Conservation (phyloP, 2,113 vertebrate genomes). For the Pelecanoides urinatrix region DNA sequence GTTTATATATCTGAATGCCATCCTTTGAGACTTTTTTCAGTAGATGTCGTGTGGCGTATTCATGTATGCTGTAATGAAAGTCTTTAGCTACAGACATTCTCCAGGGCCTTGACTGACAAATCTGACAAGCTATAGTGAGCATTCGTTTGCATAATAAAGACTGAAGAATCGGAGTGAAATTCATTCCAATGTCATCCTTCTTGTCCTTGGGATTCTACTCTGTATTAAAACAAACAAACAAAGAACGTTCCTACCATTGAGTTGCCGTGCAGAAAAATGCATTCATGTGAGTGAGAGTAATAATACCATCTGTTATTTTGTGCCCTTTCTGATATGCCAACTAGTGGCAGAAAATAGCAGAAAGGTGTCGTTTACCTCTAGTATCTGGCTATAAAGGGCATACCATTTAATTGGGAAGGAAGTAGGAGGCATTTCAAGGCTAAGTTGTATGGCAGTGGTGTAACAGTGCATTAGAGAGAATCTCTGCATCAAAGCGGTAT, state of each 20-base stretch:
- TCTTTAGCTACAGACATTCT: slow-evolving; percentile 3
- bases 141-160: slow-evolving; percentile 54
- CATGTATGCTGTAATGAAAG: background rate
- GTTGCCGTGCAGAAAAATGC: background rate
- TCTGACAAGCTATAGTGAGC: slow-evolving; percentile 9
- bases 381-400: background rate
- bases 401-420: background rate
- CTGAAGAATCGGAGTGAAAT: background rate
- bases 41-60: background rate
- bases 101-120: slow-evolving; percentile 16
- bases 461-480: background rate
- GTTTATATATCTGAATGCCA: background rate
- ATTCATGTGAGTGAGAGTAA: background rate
- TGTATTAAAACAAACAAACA: background rate
- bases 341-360: background rate
- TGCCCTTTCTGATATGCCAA: background rate
- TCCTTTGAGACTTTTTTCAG: background rate
- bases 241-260: background rate
- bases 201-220: slow-evolving; percentile 30
- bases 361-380: background rate
- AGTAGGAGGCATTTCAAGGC: background rate
- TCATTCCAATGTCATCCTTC: background rate
- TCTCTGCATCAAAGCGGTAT: background rate
- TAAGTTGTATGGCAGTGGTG: background rate
- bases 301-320: background rate